A percentile compares a stretch with the other conserved stretches of the same genome.
Conservation (phyloP, 2,797 vertebrate genomes). For the Tympanoctomys barrerae region DNA sequence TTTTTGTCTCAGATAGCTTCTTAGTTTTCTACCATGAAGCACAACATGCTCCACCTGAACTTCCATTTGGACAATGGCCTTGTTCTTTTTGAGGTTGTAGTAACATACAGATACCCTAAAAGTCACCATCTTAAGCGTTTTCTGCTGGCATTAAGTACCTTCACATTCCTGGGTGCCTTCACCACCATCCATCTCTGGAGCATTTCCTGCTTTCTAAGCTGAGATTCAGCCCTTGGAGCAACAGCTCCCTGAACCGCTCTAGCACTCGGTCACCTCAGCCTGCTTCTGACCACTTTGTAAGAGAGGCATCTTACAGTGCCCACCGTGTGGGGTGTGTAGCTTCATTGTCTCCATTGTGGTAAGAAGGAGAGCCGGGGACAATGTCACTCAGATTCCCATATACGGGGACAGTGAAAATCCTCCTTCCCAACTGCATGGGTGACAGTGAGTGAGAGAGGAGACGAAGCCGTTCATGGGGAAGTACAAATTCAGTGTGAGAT, state of each 20-base stretch:
- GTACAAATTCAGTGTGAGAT: rapidly evolving
- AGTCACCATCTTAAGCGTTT: neutral
- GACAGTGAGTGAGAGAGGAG: neutral
- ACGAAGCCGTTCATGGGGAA: neutral
- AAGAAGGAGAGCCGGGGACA: neutral
- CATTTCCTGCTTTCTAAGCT: neutral
- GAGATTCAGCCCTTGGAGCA: neutral
- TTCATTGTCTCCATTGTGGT: neutral
- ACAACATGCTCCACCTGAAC: neutral
- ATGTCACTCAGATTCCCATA: neutral
- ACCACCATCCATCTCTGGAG: neutral
- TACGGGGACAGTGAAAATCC: neutral
- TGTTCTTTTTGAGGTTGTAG: neutral
- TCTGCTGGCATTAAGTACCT: rapidly evolving
- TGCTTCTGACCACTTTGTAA: neutral
- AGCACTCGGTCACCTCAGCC: neutral
- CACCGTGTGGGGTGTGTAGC: neutral
- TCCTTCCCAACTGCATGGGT: neutral
- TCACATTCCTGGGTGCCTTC: rapidly evolving
- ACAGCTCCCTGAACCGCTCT: neutral
- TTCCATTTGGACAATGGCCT: neutral
- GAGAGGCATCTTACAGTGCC: rapidly evolving
- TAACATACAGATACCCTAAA: neutral
- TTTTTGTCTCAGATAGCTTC: neutral
- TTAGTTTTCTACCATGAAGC: neutral